Conservation (phyloP, 92 coral and sea anemone species). For the Zoanthus solanderi region DNA sequence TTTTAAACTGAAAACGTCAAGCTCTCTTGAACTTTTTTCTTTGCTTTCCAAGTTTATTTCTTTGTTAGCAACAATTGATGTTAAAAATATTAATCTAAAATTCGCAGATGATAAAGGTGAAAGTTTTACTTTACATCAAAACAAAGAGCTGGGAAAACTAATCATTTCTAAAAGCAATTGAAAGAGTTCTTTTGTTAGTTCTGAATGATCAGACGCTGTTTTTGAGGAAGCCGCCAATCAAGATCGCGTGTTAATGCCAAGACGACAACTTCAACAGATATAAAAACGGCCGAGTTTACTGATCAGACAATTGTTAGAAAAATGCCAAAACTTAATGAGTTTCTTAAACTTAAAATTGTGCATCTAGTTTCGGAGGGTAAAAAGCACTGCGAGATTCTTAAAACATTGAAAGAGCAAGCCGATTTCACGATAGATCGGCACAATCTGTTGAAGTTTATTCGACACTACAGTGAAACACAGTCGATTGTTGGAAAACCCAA, state of each 20-base stretch:
- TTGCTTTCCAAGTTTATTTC: too few relatives aligned
- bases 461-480: background rate
- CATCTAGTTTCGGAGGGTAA: conserved; percentile 1
- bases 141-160: background rate
- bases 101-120: too few relatives aligned
- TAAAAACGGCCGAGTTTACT: background rate
- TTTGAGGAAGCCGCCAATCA: too few relatives aligned
- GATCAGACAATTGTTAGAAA: background rate
- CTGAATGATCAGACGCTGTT: background rate
- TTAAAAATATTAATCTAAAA: too few relatives aligned
- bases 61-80: too few relatives aligned
- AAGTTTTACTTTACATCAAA: background rate
- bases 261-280: background rate
- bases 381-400: conserved; percentile 1
- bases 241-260: background rate
- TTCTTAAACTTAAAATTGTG: conserved; percentile 5
- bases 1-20: too few relatives aligned
- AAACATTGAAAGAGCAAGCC: background rate
- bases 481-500: conserved; percentile 8
- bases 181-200: background rate
- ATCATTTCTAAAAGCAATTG: background rate
- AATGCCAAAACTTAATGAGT: background rate
- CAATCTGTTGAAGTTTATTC: background rate
- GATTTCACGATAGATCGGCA: background rate
- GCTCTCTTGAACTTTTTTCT: too few relatives aligned